These are phyloP conservation scores for Sylvia borin DNA, from an alignment of 2,797 vertebrate species.

Conservation along the genomic window DNA sequence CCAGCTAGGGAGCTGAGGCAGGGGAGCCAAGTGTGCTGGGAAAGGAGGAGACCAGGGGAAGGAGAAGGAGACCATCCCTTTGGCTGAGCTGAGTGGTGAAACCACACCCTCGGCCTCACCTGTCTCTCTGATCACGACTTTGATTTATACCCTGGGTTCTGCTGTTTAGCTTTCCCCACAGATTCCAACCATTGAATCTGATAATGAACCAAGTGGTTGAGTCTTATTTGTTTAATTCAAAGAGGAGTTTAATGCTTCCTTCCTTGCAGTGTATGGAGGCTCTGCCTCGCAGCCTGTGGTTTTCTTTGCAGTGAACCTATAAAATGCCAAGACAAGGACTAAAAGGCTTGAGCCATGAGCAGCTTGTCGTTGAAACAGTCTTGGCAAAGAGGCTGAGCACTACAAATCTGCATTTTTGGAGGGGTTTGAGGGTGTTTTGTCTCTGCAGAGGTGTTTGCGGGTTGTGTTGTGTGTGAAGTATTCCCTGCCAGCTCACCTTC, in stretches of 20 bases:
- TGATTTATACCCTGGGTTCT: background rate
- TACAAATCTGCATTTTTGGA: background rate
- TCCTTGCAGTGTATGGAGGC: background rate
- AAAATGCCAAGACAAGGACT: background rate
- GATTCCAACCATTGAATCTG: slow-evolving; percentile 1
- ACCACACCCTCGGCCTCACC: background rate
- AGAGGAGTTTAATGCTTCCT: background rate
- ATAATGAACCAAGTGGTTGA: background rate
- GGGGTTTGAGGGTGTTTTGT: background rate
- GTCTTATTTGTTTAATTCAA: slow-evolving; percentile 20
- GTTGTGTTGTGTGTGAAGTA: background rate
- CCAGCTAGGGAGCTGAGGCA: background rate
- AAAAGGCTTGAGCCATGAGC: rapidly evolving
- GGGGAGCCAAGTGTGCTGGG: rapidly evolving
- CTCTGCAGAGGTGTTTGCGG: background rate
- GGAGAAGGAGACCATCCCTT: background rate
- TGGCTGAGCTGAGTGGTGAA: background rate
- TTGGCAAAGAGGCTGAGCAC: background rate
- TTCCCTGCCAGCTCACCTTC: background rate
- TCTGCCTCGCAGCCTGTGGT: background rate
- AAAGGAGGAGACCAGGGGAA: background rate
- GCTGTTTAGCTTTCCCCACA: background rate
- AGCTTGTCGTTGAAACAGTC: rapidly evolving
- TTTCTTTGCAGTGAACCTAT: background rate
- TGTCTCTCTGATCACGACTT: background rate